phyloP scores from a whole-genome alignment of 1,140 invertebrate species.

The Pogonomyrmex barbatus region DNA sequence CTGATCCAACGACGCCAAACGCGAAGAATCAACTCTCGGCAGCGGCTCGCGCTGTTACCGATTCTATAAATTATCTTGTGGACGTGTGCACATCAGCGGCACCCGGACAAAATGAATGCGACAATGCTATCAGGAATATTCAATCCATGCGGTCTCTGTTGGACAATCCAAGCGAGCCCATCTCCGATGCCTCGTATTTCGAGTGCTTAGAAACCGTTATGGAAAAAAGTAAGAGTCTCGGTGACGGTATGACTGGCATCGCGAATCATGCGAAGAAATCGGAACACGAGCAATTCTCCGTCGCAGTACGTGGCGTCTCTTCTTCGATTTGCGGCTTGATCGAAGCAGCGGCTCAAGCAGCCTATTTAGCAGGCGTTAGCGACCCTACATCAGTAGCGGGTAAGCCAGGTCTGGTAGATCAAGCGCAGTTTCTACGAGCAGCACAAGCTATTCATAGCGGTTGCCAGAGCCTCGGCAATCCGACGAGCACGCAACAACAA shows the following conservation, averaged over 20 bases:
- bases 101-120: slow-evolving; percentile 97
- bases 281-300: slow-evolving; percentile 95
- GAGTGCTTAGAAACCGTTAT: slow-evolving; percentile 97
- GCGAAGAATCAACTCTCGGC: slow-evolving; percentile 95
- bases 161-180: slow-evolving; percentile 94
- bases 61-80: slow-evolving; percentile 96
- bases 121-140: slow-evolving; percentile 97
- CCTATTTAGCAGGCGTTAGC: slow-evolving; percentile 97
- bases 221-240: slow-evolving; percentile 95
- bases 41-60: slow-evolving; percentile 95
- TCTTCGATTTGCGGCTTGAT: slow-evolving; percentile 96
- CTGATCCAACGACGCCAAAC: slow-evolving; percentile 95
- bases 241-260: slow-evolving; percentile 97
- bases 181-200: slow-evolving; percentile 96
- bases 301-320: slow-evolving; percentile 94
- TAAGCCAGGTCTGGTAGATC: slow-evolving; percentile 95
- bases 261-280: slow-evolving; percentile 96
- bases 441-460: slow-evolving; percentile 95
- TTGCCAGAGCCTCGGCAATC: slow-evolving; percentile 92
- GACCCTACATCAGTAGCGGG: slow-evolving; percentile 97
- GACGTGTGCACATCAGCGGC: slow-evolving; percentile 91
- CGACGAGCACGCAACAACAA: slow-evolving; percentile 92
- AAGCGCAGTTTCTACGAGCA: slow-evolving; percentile 94
- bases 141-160: slow-evolving; percentile 93
- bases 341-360: slow-evolving; percentile 97